Evolutionary conservation across 2,888 invertebrate genomes (phyloP), one percentile per base, ranked within the genome.

Genomic region (Shargacucullia verbasci): DNA sequence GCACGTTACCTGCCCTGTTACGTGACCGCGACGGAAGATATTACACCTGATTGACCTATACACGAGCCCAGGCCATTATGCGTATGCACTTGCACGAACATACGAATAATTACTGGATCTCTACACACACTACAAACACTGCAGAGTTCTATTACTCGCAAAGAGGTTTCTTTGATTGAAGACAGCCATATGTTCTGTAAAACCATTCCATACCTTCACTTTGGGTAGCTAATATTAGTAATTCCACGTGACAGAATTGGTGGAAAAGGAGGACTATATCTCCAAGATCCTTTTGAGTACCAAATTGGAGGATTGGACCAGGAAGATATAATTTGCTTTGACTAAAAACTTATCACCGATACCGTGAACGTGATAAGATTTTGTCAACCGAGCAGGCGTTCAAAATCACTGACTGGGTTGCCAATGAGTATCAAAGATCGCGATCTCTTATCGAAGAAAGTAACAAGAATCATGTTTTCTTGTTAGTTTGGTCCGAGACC

Each of bases 261-360:
- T 27, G 20, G 34, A 35, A 4, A 35, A 45, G 33, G 34, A 38
- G 29, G 47, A 38, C 12, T 48, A 38, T 39, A 15, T 31, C 31
- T 48, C 9, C 47, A 48, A 6, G 27, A 31, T 48, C 27, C 15
- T 15, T 12, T 5, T 4, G 0, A 3, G 0, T 0, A 9, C 9
- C 1, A 9, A 8, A 14, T 13, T 3, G 5, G 20, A 39, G 20
- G 31, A 5, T 31, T 13, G 20, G n/a, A 48, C 14, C 47, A 31
- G 29, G 38, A 11, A 38, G 9, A 15, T 38, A 48, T 38, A 48
- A 48, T 38, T n/a, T 3, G 20, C 35, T 31, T 48, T 31, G 20
- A 31, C 31, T 39, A 48, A 2, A 35, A 39, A 39, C 38, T 12
- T 20, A 10, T 48, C 12, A 15, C 29, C 31, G 15, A 38, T 14